A percentile compares a stretch with the other conserved stretches of the same genome.
Evolutionary conservation across 1,140 invertebrate genomes (phyloP).

Genomic region (Andrena cerasifolii): DNA sequence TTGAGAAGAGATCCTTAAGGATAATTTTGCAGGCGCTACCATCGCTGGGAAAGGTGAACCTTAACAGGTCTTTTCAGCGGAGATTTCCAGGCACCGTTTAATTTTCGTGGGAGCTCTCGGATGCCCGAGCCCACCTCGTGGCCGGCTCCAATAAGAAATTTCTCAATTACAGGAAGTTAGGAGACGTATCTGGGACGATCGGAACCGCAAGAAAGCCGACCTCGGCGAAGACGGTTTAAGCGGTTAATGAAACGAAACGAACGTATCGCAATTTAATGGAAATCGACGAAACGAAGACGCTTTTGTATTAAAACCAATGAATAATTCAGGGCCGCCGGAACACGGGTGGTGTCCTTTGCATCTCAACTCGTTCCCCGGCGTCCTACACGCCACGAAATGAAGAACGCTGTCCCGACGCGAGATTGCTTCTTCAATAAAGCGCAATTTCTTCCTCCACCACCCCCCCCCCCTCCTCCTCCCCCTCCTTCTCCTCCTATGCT

Average conservation of each 20-base stretch:
- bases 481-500: neutral
- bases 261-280: constrained; percentile 59
- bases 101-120: neutral
- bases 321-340: constrained; percentile 48
- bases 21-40: no score
- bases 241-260: constrained; percentile 52
- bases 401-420: neutral
- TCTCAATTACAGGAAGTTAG: constrained; percentile 45
- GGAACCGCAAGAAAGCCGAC: constrained; percentile 8
- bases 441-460: neutral
- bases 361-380: constrained; percentile 28
- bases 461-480: neutral
- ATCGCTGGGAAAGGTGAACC: no score
- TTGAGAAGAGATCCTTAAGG: no score
- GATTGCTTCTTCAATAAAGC: constrained; percentile 38
- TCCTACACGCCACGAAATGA: constrained; percentile 19
- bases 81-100: constrained; percentile 1
- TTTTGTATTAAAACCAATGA: constrained; percentile 59
- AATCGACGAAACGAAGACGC: constrained; percentile 53
- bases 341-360: constrained; percentile 46
- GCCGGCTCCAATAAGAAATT: constrained; percentile 29
- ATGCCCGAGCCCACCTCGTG: neutral
- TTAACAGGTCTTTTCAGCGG: neutral
- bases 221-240: constrained; percentile 3
- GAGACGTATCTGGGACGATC: constrained; percentile 28